These are phyloP conservation scores for Popillia japonica DNA, from an alignment of 1,140 invertebrate species.

Conservation along the genomic window DNA sequence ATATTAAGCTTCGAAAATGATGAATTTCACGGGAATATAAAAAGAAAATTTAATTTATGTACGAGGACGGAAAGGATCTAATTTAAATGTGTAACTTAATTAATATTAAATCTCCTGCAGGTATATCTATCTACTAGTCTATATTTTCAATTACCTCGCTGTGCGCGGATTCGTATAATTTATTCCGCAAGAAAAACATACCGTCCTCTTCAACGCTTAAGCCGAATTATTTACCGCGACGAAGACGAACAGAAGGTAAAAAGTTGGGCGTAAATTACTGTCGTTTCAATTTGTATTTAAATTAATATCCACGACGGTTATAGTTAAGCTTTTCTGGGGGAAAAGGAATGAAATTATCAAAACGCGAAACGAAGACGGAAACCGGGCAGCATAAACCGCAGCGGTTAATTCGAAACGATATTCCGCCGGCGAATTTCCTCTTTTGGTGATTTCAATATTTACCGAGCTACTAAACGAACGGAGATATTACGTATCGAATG, in stretches of 20 bases:
- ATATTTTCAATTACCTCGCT: constrained; percentile 4
- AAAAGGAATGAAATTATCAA: neutral
- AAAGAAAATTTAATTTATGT: too few species aligned
- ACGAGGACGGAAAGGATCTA: neutral
- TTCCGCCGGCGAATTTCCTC: neutral
- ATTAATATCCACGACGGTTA: neutral
- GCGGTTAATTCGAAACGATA: constrained; percentile 9
- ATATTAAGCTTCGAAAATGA: too few species aligned
- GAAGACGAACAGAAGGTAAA: neutral
- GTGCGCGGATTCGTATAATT: neutral
- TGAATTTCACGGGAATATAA: too few species aligned
- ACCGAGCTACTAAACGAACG: neutral
- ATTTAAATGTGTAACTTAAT: neutral
- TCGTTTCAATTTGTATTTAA: constrained; percentile 12
- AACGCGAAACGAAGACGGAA: neutral
- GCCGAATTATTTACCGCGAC: neutral
- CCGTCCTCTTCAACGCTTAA: neutral
- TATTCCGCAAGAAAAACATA: neutral
- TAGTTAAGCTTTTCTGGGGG: neutral
- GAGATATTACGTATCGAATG: neutral
- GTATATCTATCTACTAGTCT: neutral
- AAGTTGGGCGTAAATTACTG: constrained; percentile 14
- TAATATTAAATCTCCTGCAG: neutral
- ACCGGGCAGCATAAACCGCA: neutral
- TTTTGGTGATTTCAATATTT: neutral